Conservation (phyloP, 35 echinoderm and acorn worm genomes). For the Nesometra sesokonis region DNA sequence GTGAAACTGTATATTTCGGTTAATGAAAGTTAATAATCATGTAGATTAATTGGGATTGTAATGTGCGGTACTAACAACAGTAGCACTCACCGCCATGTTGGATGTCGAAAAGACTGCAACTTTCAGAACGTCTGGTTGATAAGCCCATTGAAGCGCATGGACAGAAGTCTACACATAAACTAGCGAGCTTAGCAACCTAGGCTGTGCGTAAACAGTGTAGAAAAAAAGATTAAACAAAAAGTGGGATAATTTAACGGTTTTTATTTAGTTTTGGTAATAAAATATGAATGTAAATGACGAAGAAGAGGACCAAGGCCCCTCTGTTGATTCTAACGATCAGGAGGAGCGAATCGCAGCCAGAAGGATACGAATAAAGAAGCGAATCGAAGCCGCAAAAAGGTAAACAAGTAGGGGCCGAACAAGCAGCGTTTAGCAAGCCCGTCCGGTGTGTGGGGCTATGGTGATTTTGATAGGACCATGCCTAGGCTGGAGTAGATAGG, state of each 20-base stretch:
- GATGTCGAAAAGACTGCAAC: constrained; percentile 15
- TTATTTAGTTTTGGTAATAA: neutral
- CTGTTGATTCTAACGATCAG: constrained; percentile 87
- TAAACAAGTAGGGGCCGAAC: constrained; percentile 7
- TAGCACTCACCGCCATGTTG: constrained; percentile 88
- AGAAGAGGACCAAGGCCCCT: constrained; percentile 85
- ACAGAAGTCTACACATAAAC: neutral
- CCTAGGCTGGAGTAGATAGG: too few species aligned
- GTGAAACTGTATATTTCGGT: too few species aligned
- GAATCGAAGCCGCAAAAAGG: constrained; percentile 86
- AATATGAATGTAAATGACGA: constrained; percentile 92
- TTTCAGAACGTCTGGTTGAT: neutral
- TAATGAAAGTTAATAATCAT: neutral
- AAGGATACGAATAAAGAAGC: constrained; percentile 53
- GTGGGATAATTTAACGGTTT: too few species aligned
- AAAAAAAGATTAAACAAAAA: too few species aligned
- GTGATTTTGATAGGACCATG: too few species aligned
- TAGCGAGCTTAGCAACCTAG: neutral
- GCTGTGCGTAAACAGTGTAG: too few species aligned
- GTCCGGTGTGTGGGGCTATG: too few species aligned
- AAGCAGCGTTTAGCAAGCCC: too few species aligned
- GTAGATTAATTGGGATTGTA: neutral
- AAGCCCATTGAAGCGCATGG: neutral
- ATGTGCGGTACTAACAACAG: neutral
- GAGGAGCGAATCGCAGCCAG: constrained; percentile 93